Base-by-base conservation (phyloP, 2,888 invertebrate genomes). In the Dendrolimus pini region DNA sequence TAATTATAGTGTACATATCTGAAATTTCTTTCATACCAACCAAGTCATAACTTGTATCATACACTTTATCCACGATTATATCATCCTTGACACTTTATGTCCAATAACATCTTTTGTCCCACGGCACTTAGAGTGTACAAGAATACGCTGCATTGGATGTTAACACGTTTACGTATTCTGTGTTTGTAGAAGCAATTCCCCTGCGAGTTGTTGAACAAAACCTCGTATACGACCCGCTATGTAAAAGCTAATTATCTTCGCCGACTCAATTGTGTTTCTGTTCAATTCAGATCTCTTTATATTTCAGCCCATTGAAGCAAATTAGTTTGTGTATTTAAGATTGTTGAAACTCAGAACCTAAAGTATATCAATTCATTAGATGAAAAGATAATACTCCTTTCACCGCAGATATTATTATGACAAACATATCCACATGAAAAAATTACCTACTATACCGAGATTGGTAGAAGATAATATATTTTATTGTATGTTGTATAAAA, bases 171-270 rank as follows among this genome's bases (percentile, higher is more conserved):
- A 59, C 60, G 57, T 58, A 62, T 58, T 68, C 58, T 56, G 55
- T 57, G 52, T 61, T 62, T 59, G 60, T 56, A 55, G 54, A 58
- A 57, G 55, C 54, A 56, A 61, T 59, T 61, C 64, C 60, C 60
- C 55, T n/a, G 61, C 54, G 59, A 55, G 58, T 60, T 56, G 62
- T 60, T 56, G 41, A 59, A 59, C 58, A 56, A 53, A 54, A 55
- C 52, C 55, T 52, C 41, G 57, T 57, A 58, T 59, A 58, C 52
- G 55, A 54, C 54, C 55, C 54, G 52, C 55, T 41, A 42, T 59
- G 56, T 56, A 41, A 60, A 55, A 56, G 53, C 52, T 65, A 64
- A 70, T 65, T 66, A 67, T 42, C 61, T 61, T 54, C 55, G 59
- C 54, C 58, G 41, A 41, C 41, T 58, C 60, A 54, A 55, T 59